phyloP scores from a whole-genome alignment of 2,797 vertebrate genomes.

The Pseudochromis fuscus region DNA sequence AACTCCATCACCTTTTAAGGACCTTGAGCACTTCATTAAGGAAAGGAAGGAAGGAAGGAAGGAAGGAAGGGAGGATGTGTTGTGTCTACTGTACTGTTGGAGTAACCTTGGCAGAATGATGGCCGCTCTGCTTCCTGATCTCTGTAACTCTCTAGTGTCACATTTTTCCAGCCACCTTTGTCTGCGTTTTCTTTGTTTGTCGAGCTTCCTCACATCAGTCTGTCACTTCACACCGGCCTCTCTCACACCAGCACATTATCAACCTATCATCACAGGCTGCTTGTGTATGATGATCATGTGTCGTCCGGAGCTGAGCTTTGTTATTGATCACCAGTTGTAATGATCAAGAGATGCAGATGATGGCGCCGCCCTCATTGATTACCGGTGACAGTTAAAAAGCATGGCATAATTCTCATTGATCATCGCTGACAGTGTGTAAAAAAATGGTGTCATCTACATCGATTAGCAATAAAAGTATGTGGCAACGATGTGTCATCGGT shows the following conservation, averaged over 20 bases:
- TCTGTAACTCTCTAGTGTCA: conserved; percentile 22
- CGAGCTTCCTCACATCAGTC: not conserved
- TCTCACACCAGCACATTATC: conserved; percentile 4
- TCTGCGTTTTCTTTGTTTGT: conserved; percentile 15
- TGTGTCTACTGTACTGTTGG: conserved; percentile 36
- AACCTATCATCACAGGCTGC: conserved; percentile 26
- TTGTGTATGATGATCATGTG: conserved; percentile 33
- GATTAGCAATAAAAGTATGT: conserved; percentile 69
- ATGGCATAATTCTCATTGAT: conserved; percentile 76
- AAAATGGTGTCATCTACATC: conserved; percentile 69
- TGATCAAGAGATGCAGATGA: conserved; percentile 71
- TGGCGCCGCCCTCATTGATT: conserved; percentile 74
- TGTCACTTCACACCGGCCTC: conserved; percentile 10
- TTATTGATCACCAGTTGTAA: conserved; percentile 64
- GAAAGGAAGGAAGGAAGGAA: conserved; percentile 27
- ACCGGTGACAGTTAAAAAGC: conserved; percentile 72
- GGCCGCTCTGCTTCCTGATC: conserved; percentile 31
- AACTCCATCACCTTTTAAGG: conserved; percentile 8
- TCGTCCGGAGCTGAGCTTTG: conserved; percentile 31
- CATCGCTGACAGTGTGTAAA: conserved; percentile 52
- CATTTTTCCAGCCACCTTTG: conserved; percentile 54
- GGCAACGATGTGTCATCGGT: conserved; percentile 51
- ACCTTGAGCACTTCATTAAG: not conserved
- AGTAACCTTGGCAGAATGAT: conserved; percentile 33
- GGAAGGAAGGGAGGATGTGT: conserved; percentile 30